Conservation (phyloP, 2,888 invertebrate species). For the Candidula unifasciata region DNA sequence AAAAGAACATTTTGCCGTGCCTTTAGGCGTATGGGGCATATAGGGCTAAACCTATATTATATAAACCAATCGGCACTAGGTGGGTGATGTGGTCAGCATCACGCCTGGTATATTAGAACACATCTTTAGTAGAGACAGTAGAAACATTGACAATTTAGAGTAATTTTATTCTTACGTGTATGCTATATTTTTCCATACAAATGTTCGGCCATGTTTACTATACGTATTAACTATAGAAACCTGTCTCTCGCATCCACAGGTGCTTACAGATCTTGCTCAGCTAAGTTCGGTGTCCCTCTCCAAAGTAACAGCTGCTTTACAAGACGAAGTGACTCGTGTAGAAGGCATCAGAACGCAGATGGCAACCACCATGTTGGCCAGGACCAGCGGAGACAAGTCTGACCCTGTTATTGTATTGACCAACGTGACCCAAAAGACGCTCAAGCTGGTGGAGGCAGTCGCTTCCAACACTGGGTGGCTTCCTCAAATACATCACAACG, state of each 20-base stretch:
- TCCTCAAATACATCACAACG: slow-evolving; percentile 66
- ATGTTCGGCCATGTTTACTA: background rate
- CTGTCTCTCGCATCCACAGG: slow-evolving; percentile 52
- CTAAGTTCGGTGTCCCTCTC: slow-evolving; percentile 62
- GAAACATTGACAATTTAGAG: too few species aligned
- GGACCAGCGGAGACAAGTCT: slow-evolving; percentile 20
- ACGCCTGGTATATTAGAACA: too few species aligned
- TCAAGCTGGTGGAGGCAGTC: slow-evolving; percentile 64
- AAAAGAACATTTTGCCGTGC: too few species aligned
- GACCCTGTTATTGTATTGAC: slow-evolving; percentile 57
- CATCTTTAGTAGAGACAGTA: too few species aligned
- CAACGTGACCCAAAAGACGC: slow-evolving; percentile 64
- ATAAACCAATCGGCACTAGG: too few species aligned
- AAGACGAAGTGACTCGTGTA: slow-evolving; percentile 61
- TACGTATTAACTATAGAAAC: too few species aligned
- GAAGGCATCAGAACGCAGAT: slow-evolving; percentile 54
- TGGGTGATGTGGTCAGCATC: too few species aligned
- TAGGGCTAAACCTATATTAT: too few species aligned
- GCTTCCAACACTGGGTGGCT: slow-evolving; percentile 72
- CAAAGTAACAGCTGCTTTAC: slow-evolving; percentile 58
- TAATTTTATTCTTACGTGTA: too few species aligned
- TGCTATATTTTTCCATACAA: too few species aligned
- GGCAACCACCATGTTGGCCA: slow-evolving; percentile 20
- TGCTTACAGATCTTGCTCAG: slow-evolving; percentile 65
- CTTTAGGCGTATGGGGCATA: too few species aligned